phyloP scores from a whole-genome alignment of 2,797 vertebrate species.

The Lithobates sylvaticus region DNA sequence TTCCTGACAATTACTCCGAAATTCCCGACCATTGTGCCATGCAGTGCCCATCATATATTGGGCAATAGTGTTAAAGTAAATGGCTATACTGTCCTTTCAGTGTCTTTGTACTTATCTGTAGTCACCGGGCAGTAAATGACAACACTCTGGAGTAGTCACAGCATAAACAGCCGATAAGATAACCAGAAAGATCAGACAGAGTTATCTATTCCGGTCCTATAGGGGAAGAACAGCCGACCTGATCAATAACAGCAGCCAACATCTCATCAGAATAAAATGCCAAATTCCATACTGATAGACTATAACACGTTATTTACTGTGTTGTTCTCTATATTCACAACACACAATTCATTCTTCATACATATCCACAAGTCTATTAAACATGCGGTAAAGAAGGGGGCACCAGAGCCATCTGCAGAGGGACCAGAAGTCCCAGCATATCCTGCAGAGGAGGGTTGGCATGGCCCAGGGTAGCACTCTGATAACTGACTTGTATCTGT shows the following conservation, averaged over 20 bases:
- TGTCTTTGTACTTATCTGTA: conserved; percentile 33
- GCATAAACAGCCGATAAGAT: conserved; percentile 61
- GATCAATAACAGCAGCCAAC: background rate
- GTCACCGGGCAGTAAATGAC: conserved; percentile 33
- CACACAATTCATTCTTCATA: too few relatives aligned
- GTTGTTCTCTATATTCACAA: too few relatives aligned
- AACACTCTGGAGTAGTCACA: conserved; percentile 9
- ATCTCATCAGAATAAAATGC: too few relatives aligned
- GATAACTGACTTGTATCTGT: too few relatives aligned
- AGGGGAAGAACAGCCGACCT: background rate
- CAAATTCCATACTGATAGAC: too few relatives aligned
- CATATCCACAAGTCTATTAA: too few relatives aligned
- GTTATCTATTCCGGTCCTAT: background rate
- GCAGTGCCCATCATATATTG: background rate
- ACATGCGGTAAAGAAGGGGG: too few relatives aligned
- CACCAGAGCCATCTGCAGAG: too few relatives aligned
- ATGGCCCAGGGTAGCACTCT: too few relatives aligned
- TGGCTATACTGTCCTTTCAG: background rate
- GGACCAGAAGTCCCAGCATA: too few relatives aligned
- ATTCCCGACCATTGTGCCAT: background rate
- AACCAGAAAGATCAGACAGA: conserved; percentile 52
- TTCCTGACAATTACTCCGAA: background rate
- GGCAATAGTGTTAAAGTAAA: background rate
- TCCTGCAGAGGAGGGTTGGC: too few relatives aligned
- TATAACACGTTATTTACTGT: too few relatives aligned